These are phyloP conservation scores for Nymphalis io DNA, from an alignment of 1,140 invertebrate species.

Conservation along the genomic window DNA sequence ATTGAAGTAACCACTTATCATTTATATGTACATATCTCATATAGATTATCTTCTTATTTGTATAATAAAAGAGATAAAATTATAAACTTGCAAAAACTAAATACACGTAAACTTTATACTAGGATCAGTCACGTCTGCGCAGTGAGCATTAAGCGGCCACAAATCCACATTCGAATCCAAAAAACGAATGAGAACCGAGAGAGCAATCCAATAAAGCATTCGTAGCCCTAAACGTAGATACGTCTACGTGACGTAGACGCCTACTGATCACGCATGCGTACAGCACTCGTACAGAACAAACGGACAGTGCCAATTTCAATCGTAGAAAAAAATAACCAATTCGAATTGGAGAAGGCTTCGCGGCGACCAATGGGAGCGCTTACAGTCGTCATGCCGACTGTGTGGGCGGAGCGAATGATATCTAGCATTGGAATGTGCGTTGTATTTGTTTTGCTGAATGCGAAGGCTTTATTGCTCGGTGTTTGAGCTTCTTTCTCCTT, in stretches of 20 bases:
- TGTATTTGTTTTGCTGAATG: conserved; percentile 78
- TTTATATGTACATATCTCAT: too few species aligned
- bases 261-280: conserved; percentile 70
- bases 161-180: conserved; percentile 68
- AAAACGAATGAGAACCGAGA: conserved; percentile 74
- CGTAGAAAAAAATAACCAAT: conserved; percentile 80
- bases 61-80: not conserved
- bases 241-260: conserved; percentile 76
- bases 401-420: conserved; percentile 79
- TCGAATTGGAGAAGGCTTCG: conserved; percentile 77
- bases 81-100: not conserved
- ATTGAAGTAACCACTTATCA: too few species aligned
- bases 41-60: too few species aligned
- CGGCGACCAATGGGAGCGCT: conserved; percentile 75
- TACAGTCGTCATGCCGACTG: conserved; percentile 78
- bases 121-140: conserved; percentile 54
- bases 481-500: conserved; percentile 77
- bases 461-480: conserved; percentile 78
- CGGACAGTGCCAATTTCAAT: conserved; percentile 79
- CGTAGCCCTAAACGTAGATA: conserved; percentile 72
- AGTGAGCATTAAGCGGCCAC: conserved; percentile 48
- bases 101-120: conserved; percentile 8
- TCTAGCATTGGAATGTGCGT: conserved; percentile 80
- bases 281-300: conserved; percentile 70
- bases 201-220: conserved; percentile 77